Conservation (phyloP, 37 sponge, comb jelly and placozoan species). For the Mnemiopsis leidyi region DNA sequence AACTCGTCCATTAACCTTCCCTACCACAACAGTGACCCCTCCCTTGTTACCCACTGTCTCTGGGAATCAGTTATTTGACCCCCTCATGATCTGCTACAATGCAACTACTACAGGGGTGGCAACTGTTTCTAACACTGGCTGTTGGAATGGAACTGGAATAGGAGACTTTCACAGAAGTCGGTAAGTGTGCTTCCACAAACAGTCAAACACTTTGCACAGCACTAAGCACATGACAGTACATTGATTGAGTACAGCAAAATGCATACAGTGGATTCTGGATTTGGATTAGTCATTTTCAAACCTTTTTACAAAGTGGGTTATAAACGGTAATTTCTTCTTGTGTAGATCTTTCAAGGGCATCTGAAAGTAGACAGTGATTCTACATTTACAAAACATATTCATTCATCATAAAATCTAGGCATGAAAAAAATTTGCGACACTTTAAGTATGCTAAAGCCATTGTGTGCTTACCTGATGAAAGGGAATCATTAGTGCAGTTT, state of each 20-base stretch:
- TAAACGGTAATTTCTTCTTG: background rate
- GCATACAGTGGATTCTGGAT: too few relatives aligned
- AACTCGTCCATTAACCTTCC: background rate
- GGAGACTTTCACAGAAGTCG: background rate
- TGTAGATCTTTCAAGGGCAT: background rate
- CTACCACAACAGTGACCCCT: background rate
- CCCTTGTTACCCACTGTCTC: background rate
- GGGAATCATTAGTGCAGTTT: too few relatives aligned
- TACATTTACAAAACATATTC: too few relatives aligned
- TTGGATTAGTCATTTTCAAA: too few relatives aligned
- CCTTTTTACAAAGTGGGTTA: background rate
- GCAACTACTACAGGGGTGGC: background rate
- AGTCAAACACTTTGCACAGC: too few relatives aligned
- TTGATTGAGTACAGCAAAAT: too few relatives aligned
- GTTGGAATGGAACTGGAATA: constrained; percentile 12
- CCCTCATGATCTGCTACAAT: constrained; percentile 2
- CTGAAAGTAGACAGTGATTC: too few relatives aligned
- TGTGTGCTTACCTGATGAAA: too few relatives aligned
- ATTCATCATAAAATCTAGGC: too few relatives aligned
- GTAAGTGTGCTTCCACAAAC: background rate
- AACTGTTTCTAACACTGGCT: background rate
- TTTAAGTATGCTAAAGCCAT: too few relatives aligned
- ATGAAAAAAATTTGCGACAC: too few relatives aligned
- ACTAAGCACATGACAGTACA: too few relatives aligned
- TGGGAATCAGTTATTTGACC: background rate